Evolutionary conservation across 2,797 vertebrate genomes (phyloP).

Genomic region (Pithecia hirsuta): DNA sequence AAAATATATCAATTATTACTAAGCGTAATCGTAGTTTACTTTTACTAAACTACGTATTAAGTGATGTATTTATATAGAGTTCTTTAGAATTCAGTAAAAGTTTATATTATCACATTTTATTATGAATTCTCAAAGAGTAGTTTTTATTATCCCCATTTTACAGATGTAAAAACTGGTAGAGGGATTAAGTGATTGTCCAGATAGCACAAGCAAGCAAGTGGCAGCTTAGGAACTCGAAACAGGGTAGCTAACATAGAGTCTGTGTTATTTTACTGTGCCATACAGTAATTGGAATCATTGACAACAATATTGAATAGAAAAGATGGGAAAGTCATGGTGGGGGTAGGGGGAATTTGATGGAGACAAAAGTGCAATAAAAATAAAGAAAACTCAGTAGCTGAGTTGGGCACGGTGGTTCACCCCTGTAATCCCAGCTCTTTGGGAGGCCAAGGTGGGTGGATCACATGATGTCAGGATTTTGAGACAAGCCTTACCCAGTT

Average conservation of each 20-base stretch:
- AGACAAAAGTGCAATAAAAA: neutral
- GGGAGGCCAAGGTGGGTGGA: neutral
- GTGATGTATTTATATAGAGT: neutral
- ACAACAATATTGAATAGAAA: neutral
- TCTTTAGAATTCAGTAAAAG: neutral
- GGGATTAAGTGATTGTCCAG: neutral
- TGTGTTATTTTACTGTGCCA: neutral
- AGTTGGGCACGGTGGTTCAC: neutral
- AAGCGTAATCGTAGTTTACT: neutral
- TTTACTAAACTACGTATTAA: neutral
- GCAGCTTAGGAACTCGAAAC: neutral
- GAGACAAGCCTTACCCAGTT: neutral
- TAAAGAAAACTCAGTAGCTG: neutral
- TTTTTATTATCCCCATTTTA: neutral
- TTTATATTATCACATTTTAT: slow-evolving; percentile 14
- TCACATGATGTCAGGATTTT: neutral
- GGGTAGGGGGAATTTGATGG: neutral
- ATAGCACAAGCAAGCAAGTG: neutral
- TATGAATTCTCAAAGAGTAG: neutral
- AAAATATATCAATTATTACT: neutral
- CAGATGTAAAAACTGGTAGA: neutral
- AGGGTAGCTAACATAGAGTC: neutral
- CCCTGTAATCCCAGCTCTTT: neutral
- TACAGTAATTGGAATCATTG: neutral
- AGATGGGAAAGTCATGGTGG: neutral